A percentile compares a stretch with the other conserved stretches of the same genome.
Evolutionary conservation across 2,888 invertebrate species (phyloP).

Genomic region (Byasa hedistus): DNA sequence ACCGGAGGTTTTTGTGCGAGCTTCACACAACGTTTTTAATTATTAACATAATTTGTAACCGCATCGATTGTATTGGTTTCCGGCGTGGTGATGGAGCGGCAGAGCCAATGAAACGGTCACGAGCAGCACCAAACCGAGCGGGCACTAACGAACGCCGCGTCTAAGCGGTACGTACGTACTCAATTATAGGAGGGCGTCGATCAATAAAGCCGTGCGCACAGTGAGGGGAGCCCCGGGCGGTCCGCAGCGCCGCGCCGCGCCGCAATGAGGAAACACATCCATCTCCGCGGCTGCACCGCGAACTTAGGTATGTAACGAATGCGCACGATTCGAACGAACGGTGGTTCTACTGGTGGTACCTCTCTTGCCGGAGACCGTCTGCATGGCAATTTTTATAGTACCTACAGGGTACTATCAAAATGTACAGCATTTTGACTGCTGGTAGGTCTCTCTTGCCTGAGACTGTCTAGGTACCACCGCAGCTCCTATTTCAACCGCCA

Average conservation of each 20-base stretch:
- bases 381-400: too few species aligned
- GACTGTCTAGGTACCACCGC: too few species aligned
- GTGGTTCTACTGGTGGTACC: too few species aligned
- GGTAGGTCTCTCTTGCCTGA: too few species aligned
- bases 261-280: slow-evolving; percentile 35
- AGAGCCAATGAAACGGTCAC: slow-evolving; percentile 19
- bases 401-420: too few species aligned
- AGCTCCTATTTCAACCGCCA: too few species aligned
- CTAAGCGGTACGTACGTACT: slow-evolving; percentile 31
- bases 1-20: too few species aligned
- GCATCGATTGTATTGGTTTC: not conserved
- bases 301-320: slow-evolving; percentile 9
- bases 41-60: too few species aligned
- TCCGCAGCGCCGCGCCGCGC: slow-evolving; percentile 21
- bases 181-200: slow-evolving; percentile 34
- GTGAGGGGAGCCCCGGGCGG: slow-evolving; percentile 33
- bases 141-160: slow-evolving; percentile 19
- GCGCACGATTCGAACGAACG: not conserved
- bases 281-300: slow-evolving; percentile 26
- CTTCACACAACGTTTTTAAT: too few species aligned
- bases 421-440: too few species aligned
- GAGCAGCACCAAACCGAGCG: slow-evolving; percentile 13
- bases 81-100: slow-evolving; percentile 19
- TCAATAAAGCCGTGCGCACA: slow-evolving; percentile 34
- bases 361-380: too few species aligned